Conservation (phyloP, 1,140 invertebrate species). For the Probaryconus sp. region DNA sequence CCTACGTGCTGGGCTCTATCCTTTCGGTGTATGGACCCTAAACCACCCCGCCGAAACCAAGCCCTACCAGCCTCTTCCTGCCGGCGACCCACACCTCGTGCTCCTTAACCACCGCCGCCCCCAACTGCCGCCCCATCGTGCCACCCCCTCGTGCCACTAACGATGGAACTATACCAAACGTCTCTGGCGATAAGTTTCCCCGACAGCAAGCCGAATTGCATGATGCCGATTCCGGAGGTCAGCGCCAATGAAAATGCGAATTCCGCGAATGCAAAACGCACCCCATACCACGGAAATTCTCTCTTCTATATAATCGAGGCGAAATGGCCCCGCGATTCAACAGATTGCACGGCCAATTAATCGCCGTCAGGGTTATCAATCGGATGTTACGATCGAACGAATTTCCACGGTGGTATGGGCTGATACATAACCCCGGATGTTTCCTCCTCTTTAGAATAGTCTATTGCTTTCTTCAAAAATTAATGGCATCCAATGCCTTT, state of each 20-base stretch:
- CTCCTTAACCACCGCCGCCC: constrained; percentile 2
- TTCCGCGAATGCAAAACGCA: constrained; percentile 28
- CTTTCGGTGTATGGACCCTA: constrained; percentile 53
- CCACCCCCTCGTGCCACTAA: constrained; percentile 38
- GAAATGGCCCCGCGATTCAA: constrained; percentile 26
- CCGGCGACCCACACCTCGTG: no score
- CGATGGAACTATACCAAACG: constrained; percentile 57
- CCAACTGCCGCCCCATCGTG: background rate
- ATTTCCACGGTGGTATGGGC: background rate
- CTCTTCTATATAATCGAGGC: constrained; percentile 17
- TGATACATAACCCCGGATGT: no score
- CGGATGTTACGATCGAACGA: constrained; percentile 10
- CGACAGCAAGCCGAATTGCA: constrained; percentile 48
- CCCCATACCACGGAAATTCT: no score
- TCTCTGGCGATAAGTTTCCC: constrained; percentile 61
- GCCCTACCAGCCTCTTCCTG: constrained; percentile 36
- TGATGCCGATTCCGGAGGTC: constrained; percentile 45
- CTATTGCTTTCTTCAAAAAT: no score
- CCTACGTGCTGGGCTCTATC: constrained; percentile 48
- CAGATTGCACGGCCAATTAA: constrained; percentile 44
- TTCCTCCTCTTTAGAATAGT: no score
- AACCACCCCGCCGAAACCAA: constrained; percentile 45
- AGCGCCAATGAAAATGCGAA: constrained; percentile 48
- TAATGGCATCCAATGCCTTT: no score
- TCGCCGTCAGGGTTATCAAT: constrained; percentile 34